Evolutionary conservation across 2,797 vertebrate species (phyloP).

Genomic region (Acipenser ruthenus): DNA sequence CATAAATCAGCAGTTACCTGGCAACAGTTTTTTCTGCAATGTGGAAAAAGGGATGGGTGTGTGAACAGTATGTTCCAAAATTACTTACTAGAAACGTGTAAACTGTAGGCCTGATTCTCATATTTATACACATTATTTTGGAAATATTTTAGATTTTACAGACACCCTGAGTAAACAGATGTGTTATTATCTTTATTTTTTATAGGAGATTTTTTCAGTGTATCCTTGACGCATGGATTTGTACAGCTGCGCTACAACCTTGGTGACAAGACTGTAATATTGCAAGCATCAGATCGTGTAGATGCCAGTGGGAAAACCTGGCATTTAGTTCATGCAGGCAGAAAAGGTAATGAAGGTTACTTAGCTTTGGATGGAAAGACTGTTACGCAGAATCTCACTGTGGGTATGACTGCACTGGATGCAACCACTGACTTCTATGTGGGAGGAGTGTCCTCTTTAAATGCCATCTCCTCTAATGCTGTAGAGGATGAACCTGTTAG

Average conservation of each 20-base stretch:
- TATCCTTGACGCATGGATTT: slow-evolving; percentile 64
- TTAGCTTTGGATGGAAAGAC: slow-evolving; percentile 58
- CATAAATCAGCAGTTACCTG: too few relatives aligned
- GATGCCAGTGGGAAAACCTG: slow-evolving; percentile 48
- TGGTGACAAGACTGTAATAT: slow-evolving; percentile 56
- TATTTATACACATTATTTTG: not conserved
- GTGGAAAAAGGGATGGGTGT: too few relatives aligned
- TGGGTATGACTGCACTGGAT: slow-evolving; percentile 65
- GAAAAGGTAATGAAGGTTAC: slow-evolving; percentile 61
- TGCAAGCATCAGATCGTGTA: slow-evolving; percentile 52
- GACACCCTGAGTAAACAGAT: not conserved
- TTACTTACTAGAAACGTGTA: too few relatives aligned
- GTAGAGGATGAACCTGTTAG: slow-evolving; percentile 53
- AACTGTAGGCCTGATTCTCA: not conserved
- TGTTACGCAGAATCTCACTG: slow-evolving; percentile 36
- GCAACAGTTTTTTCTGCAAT: too few relatives aligned
- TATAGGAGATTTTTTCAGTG: slow-evolving; percentile 77
- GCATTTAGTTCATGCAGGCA: slow-evolving; percentile 64
- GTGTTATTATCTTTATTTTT: slow-evolving; percentile 8
- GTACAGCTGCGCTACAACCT: slow-evolving; percentile 74
- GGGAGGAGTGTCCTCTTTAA: slow-evolving; percentile 66
- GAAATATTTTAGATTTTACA: not conserved
- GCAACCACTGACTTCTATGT: slow-evolving; percentile 62
- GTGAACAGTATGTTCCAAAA: too few relatives aligned
- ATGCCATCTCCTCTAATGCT: slow-evolving; percentile 53